A percentile compares a stretch with the other conserved stretches of the same genome.
phyloP scores from a whole-genome alignment of 1,140 invertebrate species.

The Nephotettix cincticeps region DNA sequence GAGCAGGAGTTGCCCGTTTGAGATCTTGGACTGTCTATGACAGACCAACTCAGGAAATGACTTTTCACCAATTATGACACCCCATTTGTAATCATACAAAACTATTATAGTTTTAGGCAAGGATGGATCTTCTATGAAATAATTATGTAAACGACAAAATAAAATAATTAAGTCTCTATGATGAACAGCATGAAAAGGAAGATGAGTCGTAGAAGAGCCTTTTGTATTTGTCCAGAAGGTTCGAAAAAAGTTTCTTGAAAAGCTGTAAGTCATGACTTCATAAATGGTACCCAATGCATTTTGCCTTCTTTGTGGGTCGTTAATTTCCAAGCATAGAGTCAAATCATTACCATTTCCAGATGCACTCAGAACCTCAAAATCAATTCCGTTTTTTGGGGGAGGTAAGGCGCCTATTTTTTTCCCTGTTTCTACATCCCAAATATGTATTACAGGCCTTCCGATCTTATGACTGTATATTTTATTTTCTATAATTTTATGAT shows the following conservation, averaged over 20 bases:
- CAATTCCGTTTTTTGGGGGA: neutral
- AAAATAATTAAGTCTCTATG: neutral
- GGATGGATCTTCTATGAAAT: neutral
- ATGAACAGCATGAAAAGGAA: neutral
- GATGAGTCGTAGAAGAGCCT: neutral
- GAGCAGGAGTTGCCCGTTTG: neutral
- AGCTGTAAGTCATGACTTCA: neutral
- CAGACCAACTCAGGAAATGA: slow-evolving; percentile 2
- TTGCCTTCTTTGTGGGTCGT: neutral
- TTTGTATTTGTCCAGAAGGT: neutral
- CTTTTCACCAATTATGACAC: slow-evolving; percentile 5
- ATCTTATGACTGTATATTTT: slow-evolving; percentile 14
- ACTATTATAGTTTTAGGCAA: slow-evolving; percentile 1
- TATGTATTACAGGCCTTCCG: neutral
- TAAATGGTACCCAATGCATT: neutral
- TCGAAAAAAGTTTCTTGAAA: slow-evolving; percentile 16
- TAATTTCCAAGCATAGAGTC: slow-evolving; percentile 1
- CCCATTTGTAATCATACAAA: slow-evolving; percentile 8
- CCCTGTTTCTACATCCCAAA: slow-evolving; percentile 4
- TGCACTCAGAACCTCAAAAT: neutral
- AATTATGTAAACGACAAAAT: slow-evolving; percentile 7
- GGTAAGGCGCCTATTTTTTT: neutral
- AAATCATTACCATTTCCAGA: neutral
- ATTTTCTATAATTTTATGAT: slow-evolving; percentile 8
- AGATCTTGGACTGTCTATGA: neutral